Evolutionary conservation across 2,113 vertebrate genomes (phyloP), one percentile per base, ranked within the genome.

Genomic region (Dermatemys mawii): DNA sequence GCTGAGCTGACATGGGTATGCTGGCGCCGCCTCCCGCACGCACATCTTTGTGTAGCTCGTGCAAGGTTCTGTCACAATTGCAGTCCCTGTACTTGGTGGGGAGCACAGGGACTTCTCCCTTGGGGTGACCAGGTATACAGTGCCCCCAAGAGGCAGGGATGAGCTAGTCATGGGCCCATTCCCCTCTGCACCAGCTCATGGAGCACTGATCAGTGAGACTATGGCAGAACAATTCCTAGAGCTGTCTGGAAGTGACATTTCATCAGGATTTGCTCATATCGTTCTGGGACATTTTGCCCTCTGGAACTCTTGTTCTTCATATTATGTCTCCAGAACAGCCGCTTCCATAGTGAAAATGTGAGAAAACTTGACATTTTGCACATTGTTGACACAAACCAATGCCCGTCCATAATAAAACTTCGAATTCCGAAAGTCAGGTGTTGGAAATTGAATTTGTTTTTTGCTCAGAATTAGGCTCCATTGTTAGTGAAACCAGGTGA

Each of bases 381-480:
- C 49, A 91, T 82, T 4, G 3, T 8, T 60, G 46, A 41, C n/a
- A 35, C 49, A 41, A 51, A 82, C 9, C 53, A 67, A 78, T 0
- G 0, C 53, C 90, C 86, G 44, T 14, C 57, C 57, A 16, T 60
- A 60, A 35, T 92, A 57, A 53, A 63, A 70, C 10, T 5, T 94
- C 9, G n/a, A 82, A 1, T 53, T 57, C 81, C 38, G 92, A 84
- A 87, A 89, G 32, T 49, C 41, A 85, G 67, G 46, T 63, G 73
- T 6, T 70, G 73, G 51, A 92, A 94, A 80, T 38, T 6, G 29
- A 60, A 35, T 32, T 60, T 32, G 32, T 3, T 60, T 60, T 41
- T 73, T 89, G 24, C 60, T 88, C 83, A 94, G 89, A 78, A 86
- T 83, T 92, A 46, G 54, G 26, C 81, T 95, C 95, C 79, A 92